These are phyloP conservation scores for Rhynchotus rufescens DNA, from an alignment of 2,797 vertebrate genomes.

Conservation along the genomic window DNA sequence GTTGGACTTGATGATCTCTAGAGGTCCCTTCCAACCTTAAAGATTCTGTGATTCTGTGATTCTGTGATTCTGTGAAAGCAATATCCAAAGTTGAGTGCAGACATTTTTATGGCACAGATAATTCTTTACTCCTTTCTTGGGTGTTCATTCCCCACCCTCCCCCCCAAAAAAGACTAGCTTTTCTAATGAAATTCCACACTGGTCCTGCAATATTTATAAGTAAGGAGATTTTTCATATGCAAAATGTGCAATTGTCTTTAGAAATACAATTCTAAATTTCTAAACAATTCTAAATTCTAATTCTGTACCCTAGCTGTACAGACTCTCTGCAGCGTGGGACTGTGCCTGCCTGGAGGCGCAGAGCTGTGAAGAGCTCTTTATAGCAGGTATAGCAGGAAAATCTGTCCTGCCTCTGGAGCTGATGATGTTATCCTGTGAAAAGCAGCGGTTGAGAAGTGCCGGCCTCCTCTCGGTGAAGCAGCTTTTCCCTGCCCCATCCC, in stretches of 20 bases:
- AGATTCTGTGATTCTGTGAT: no score
- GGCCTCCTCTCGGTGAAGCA: not conserved
- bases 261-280: not conserved
- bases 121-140: not conserved
- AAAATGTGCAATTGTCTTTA: not conserved
- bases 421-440: not conserved
- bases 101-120: not conserved
- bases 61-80: not conserved
- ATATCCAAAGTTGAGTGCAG: not conserved
- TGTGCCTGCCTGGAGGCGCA: not conserved
- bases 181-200: not conserved
- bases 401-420: not conserved
- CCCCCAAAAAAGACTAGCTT: not conserved
- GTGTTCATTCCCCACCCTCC: not conserved
- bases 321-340: not conserved
- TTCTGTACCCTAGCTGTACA: no score
- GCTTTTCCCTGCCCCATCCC: not conserved
- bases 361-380: not conserved
- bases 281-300: no score
- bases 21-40: no score
- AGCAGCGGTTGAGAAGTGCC: not conserved
- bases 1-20: no score
- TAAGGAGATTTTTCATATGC: not conserved
- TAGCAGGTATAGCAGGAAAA: not conserved
- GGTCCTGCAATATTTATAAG: not conserved